Base-by-base conservation (phyloP, 2,888 invertebrate species). In the Erebia palarica region DNA sequence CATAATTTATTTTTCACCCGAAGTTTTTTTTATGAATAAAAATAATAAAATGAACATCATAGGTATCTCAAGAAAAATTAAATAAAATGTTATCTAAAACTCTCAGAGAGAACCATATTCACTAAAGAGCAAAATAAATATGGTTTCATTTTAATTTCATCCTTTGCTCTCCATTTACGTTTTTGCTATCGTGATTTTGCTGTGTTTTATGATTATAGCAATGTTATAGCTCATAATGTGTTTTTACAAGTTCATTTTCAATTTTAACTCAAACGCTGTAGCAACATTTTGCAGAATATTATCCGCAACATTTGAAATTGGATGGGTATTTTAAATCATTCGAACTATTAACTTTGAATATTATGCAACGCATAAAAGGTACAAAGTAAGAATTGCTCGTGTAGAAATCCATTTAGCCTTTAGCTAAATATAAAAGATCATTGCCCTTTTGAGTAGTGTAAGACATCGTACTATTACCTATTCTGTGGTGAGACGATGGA, bases 201-300 rank as follows among this genome's bases (percentile, higher is more conserved):
- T 21, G 18, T 13, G 42, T 55, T 65, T 65, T 65, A 65, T 55
- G 65, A 65, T 65, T 65, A 55, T 55, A 53, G 63, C 63, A 13
- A 49, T 63, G n/a, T 63, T 63, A 47, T 8, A 51, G 55, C 63
- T 47, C 49, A 18, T 49, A 21, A 63, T 21, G 63, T 49, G 63
- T 49, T 63, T 63, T 63, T 63, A 21, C 63, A 63, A 63, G 47
- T 49, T 63, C 21, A 18, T 47, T n/a, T n/a, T 47, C 18, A 47
- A n/a, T 21, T 55, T 68, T 47, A 63, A 71, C 27, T 59, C 64
- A 68, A 65, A 51, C 64, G 51, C 36, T 58, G 65, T 60, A 18
- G 7, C 61, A 63, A 18, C 47, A 47, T 49, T 63, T 60, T n/a
- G 60, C 16, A 18, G 18, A 55, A 55, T 18, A 16, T 55, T 55